A percentile compares a stretch with the other conserved stretches of the same genome.
Evolutionary conservation across 2,888 invertebrate genomes (phyloP).

Genomic region (Drosophila antonietae): DNA sequence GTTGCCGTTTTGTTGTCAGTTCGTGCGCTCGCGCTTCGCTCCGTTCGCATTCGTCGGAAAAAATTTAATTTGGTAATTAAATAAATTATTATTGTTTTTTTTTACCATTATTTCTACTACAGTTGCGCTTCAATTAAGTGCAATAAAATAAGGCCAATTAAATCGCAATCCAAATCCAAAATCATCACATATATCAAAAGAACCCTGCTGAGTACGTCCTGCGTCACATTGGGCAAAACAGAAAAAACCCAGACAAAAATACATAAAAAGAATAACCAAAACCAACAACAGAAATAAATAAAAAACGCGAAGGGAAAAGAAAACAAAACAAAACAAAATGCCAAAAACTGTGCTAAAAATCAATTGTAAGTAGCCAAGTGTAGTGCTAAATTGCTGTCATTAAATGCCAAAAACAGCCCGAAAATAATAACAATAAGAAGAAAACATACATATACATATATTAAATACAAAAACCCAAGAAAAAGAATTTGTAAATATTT

Average conservation of each 20-base stretch:
- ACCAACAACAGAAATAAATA: slow-evolving; percentile 9
- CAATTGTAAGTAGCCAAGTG: slow-evolving; percentile 72
- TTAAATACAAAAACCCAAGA: background rate
- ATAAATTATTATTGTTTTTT: slow-evolving; percentile 47
- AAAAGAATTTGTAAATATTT: slow-evolving; percentile 15
- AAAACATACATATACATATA: background rate
- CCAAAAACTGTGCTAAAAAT: slow-evolving; percentile 69
- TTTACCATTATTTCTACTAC: slow-evolving; percentile 11
- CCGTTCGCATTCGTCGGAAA: slow-evolving; percentile 22
- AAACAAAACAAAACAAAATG: slow-evolving; percentile 22
- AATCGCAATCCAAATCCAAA: slow-evolving; percentile 18
- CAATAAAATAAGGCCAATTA: slow-evolving; percentile 21
- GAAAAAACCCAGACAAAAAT: slow-evolving; percentile 5
- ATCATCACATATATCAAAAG: background rate
- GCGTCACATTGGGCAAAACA: slow-evolving; percentile 17
- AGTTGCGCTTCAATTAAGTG: slow-evolving; percentile 19
- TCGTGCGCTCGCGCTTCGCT: slow-evolving; percentile 30
- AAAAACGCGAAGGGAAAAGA: slow-evolving; percentile 8
- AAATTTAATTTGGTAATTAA: slow-evolving; percentile 64
- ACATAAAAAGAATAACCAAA: background rate
- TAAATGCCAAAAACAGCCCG: slow-evolving; percentile 6
- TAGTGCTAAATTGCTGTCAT: slow-evolving; percentile 14
- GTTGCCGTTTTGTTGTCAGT: slow-evolving; percentile 51
- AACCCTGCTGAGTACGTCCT: slow-evolving; percentile 55
- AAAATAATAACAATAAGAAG: background rate